phyloP scores from a whole-genome alignment of 2,113 vertebrate genomes.

The Grus americana region DNA sequence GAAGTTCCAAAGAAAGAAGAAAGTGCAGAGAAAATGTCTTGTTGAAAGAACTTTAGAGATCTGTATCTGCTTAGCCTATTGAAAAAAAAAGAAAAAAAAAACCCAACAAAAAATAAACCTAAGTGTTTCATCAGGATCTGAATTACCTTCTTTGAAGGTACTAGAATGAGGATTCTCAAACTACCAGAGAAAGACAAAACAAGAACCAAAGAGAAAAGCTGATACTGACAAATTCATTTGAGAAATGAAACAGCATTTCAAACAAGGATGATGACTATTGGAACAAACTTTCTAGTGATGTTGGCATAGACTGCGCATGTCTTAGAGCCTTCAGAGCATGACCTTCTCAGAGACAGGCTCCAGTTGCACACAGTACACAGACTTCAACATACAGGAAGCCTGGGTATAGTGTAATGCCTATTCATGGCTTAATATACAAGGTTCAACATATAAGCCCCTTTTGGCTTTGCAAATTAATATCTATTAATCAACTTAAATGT shows the following conservation, averaged over 20 bases:
- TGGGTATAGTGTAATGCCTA: background rate
- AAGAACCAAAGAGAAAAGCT: background rate
- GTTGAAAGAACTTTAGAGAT: background rate
- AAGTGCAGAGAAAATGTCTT: background rate
- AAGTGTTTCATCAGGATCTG: background rate
- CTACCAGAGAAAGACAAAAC: background rate
- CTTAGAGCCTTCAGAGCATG: background rate
- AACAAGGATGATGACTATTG: background rate
- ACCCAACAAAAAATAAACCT: too few relatives aligned
- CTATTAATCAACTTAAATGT: background rate
- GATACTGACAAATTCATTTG: background rate
- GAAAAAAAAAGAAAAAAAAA: too few relatives aligned
- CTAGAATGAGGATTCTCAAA: background rate
- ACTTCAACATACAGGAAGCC: background rate
- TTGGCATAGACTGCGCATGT: accelerated
- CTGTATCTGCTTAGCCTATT: background rate
- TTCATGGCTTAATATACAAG: background rate
- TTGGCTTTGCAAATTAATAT: background rate
- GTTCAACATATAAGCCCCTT: background rate
- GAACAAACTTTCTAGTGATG: background rate
- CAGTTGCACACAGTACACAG: too few relatives aligned
- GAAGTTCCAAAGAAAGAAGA: background rate
- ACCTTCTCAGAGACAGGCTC: background rate
- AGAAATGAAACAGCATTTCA: background rate
- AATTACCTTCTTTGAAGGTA: background rate